Evolutionary conservation across 1,140 invertebrate species (phyloP), one percentile per base, ranked within the genome.

Genomic region (Delia radicum): DNA sequence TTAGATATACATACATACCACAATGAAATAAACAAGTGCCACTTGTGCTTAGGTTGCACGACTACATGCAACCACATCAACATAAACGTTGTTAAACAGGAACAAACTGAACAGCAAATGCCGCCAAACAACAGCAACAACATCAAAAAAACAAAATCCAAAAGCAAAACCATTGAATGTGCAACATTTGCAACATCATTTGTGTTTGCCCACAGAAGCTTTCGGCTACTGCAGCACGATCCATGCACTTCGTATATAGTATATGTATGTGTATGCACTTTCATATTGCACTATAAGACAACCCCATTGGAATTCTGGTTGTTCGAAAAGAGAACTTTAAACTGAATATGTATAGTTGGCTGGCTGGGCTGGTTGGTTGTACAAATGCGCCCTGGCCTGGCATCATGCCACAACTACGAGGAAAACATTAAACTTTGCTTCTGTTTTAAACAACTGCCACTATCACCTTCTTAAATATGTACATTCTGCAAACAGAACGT

Each of bases 51-150:
- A 7, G 26, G 18, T 33, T 33, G 29, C 29, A 33, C 65, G 65
- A 69, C 29, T 29, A 10, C 61, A 27, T n/a, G 24, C 29, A 3
- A 29, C n/a, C 29, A 69, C n/a, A 33, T 33, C 65, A 33, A 10
- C 65, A 33, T n/a, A 33, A 33, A 33, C 65, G 29, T 69, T 69
- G 65, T 69, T 33, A 33, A 69, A 69, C 65, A 69, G 65, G 65
- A 69, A 69, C 65, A 18, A 33, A 37, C 28, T 33, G 29, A 69
- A 69, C n/a, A 6, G 65, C 33, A 37, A 29, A 2, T 69, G 65
- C 13, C 21, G 65, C n/a, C 48, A 18, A 55, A 48, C 8, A 48
- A 18, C 46, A 18, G 46, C 46, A 48, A 48, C 15, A 48, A 67
- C 28, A 67, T 10, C 8, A 67, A 31, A 8, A 18, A 67, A n/a